phyloP scores from a whole-genome alignment of 2,888 invertebrate genomes.

The Coelopa pilipes region DNA sequence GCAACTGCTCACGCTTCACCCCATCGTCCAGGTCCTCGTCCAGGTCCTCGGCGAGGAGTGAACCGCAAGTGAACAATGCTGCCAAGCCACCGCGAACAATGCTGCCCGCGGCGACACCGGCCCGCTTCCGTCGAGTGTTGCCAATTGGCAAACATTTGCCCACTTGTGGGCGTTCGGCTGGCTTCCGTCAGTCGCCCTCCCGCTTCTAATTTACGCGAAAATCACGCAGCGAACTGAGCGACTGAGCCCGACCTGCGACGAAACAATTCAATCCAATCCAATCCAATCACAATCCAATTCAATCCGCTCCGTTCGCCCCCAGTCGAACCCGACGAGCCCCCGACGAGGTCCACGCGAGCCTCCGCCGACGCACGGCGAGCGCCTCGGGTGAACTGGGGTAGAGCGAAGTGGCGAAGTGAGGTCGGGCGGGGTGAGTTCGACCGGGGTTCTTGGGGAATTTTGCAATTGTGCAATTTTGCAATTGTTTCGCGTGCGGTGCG shows the following conservation, averaged over 20 bases:
- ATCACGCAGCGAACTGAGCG: slow-evolving; percentile 59
- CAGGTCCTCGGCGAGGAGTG: slow-evolving; percentile 29
- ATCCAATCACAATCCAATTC: no score
- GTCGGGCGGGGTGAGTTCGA: no score
- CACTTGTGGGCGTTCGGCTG: slow-evolving; percentile 9
- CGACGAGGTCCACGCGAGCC: background rate
- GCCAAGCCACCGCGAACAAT: slow-evolving; percentile 28
- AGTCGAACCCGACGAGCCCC: no score
- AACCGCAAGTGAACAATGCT: slow-evolving; percentile 44
- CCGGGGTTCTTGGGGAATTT: slow-evolving; percentile 18
- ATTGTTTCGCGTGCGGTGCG: background rate
- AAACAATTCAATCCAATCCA: slow-evolving; percentile 39
- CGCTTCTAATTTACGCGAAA: slow-evolving; percentile 55
- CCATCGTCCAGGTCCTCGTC: slow-evolving; percentile 25
- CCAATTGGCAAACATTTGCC: slow-evolving; percentile 27
- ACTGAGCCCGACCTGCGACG: slow-evolving; percentile 40
- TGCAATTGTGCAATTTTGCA: slow-evolving; percentile 24
- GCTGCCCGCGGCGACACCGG: background rate
- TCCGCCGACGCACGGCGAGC: background rate
- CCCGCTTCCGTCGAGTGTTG: slow-evolving; percentile 11
- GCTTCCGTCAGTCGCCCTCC: slow-evolving; percentile 28
- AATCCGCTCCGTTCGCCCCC: no score
- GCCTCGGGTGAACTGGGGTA: background rate
- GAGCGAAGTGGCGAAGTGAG: no score
- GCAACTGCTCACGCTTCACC: background rate